Evolutionary conservation across 2,113 vertebrate genomes (phyloP).

Genomic region (Scartelaos histophorus): DNA sequence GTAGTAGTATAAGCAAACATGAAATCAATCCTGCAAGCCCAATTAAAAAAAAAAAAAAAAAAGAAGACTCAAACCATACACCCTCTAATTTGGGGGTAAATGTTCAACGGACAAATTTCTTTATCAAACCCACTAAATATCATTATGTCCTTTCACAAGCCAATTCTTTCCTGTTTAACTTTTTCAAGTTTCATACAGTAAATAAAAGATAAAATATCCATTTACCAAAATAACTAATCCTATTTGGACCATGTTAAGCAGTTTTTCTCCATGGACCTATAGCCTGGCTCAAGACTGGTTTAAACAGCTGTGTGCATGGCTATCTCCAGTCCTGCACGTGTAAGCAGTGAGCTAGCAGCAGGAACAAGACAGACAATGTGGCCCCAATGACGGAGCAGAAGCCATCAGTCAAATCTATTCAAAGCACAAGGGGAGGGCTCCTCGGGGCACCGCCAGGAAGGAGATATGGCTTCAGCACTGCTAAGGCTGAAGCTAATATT

Average conservation of each 20-base stretch:
- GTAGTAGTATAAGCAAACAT: neutral
- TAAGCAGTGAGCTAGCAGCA: slow-evolving; percentile 14
- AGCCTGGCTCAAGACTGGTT: neutral
- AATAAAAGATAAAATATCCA: too few species aligned
- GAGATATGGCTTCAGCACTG: slow-evolving; percentile 24
- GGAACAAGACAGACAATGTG: slow-evolving; percentile 29
- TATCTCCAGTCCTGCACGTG: slow-evolving; percentile 29
- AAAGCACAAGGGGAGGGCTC: slow-evolving; percentile 36
- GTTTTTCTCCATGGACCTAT: neutral
- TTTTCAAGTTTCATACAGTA: too few species aligned
- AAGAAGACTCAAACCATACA: neutral
- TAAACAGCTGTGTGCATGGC: slow-evolving; percentile 15
- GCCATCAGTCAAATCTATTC: slow-evolving; percentile 53
- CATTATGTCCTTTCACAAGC: too few species aligned
- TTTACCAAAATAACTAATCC: too few species aligned
- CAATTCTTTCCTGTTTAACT: neutral
- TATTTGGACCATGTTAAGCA: too few species aligned
- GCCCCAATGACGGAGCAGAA: slow-evolving; percentile 21
- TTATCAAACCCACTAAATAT: neutral
- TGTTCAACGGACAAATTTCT: neutral
- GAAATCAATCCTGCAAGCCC: neutral
- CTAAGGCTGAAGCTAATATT: slow-evolving; percentile 26
- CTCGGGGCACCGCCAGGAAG: slow-evolving; percentile 22
- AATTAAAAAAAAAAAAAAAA: too few species aligned
- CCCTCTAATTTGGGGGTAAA: neutral